Conservation (phyloP, 35 echinoderm and acorn worm genomes). For the Stichopus chloronotus region DNA sequence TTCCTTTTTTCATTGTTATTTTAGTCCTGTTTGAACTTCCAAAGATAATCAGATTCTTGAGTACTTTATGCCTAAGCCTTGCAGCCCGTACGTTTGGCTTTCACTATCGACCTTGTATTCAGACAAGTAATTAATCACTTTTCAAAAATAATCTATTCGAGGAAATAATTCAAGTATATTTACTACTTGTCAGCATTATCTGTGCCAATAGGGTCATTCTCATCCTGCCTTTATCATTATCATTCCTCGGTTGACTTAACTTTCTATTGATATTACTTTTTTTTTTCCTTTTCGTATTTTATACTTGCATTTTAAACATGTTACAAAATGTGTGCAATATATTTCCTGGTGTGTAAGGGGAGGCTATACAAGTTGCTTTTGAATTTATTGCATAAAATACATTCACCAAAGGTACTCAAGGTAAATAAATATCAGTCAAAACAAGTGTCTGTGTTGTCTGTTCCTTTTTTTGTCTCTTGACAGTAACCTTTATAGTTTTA, state of each 20-base stretch:
- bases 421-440: neutral
- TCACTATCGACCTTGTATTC: no score
- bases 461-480: neutral
- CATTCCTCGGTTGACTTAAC: neutral
- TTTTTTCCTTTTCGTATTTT: neutral
- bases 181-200: neutral
- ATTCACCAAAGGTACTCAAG: neutral
- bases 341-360: neutral
- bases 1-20: no score
- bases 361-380: neutral
- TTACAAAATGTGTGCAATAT: constrained; percentile 13
- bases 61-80: no score
- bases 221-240: neutral
- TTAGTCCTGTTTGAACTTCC: no score
- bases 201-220: constrained; percentile 2
- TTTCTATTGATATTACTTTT: neutral
- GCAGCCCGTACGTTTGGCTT: no score
- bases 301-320: constrained; percentile 19
- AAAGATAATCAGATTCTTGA: no score
- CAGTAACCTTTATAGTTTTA: no score
- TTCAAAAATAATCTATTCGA: no score
- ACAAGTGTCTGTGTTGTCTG: neutral
- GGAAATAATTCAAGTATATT: no score
- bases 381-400: neutral
- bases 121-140: no score